A percentile compares a stretch with the other conserved stretches of the same genome.
Evolutionary conservation across 2,888 invertebrate genomes (phyloP).

Genomic region (Napeogenes sylphis): DNA sequence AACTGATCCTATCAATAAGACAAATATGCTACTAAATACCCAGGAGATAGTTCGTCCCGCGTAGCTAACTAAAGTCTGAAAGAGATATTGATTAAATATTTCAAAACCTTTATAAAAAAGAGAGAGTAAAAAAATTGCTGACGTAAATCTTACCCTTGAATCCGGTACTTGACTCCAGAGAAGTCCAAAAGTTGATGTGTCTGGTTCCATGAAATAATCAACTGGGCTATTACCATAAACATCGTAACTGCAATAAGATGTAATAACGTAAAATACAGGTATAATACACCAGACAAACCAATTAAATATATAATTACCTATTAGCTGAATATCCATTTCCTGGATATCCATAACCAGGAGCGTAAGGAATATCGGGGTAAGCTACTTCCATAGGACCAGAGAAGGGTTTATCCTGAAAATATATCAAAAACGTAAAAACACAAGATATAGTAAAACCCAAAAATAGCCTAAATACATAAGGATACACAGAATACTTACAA

Average conservation of each 20-base stretch:
- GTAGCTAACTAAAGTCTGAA: constrained; percentile 60
- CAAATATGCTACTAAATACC: constrained; percentile 61
- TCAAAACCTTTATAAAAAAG: not conserved
- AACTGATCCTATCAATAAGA: constrained; percentile 71
- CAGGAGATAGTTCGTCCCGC: constrained; percentile 58
- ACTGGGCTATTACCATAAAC: constrained; percentile 47
- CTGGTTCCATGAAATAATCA: constrained; percentile 58
- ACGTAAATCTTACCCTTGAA: constrained; percentile 50
- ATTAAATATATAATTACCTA: constrained; percentile 40
- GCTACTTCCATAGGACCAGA: constrained; percentile 51
- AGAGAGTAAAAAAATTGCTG: no score
- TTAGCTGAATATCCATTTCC: constrained; percentile 49
- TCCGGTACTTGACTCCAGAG: constrained; percentile 70
- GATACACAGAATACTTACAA: constrained; percentile 59
- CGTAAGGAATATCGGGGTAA: constrained; percentile 66
- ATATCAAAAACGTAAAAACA: not conserved
- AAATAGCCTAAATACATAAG: constrained; percentile 3
- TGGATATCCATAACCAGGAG: constrained; percentile 60
- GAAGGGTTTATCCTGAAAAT: constrained; percentile 52
- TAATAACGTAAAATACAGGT: no score
- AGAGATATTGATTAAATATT: constrained; percentile 22
- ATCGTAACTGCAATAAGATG: constrained; percentile 55
- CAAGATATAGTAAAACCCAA: not conserved
- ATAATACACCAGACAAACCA: no score
- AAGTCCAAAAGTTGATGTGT: constrained; percentile 54